Percentiles rank a stretch among this genome's conserved stretches.
Conservation (phyloP, 2,797 vertebrate species). For the Danio albolineatus region DNA sequence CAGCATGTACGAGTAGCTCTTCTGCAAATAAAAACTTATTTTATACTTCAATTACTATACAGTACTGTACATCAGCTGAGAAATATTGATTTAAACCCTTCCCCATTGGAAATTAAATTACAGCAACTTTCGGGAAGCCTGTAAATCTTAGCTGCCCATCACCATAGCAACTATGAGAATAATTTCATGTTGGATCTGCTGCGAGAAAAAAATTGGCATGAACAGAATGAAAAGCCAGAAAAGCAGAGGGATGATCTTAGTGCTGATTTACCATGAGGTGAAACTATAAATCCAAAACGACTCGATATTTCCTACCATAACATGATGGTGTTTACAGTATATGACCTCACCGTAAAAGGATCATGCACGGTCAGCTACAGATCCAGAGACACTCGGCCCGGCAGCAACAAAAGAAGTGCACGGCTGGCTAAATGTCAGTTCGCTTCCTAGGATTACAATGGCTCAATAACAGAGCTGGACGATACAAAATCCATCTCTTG, state of each 20-base stretch:
- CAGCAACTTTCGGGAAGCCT: slow-evolving; percentile 17
- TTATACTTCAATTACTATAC: not conserved
- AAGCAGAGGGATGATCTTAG: slow-evolving; percentile 1
- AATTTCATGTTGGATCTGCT: slow-evolving; percentile 14
- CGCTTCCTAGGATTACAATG: slow-evolving; percentile 72
- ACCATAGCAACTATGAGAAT: slow-evolving; percentile 43
- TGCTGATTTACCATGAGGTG: not conserved
- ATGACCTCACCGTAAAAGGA: slow-evolving; percentile 62
- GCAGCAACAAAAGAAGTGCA: slow-evolving; percentile 80
- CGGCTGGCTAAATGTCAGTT: slow-evolving; percentile 75
- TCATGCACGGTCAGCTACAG: slow-evolving; percentile 73
- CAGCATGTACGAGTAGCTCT: too few species aligned
- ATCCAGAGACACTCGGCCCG: slow-evolving; percentile 65
- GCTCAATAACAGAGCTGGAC: slow-evolving; percentile 55
- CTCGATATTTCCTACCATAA: slow-evolving; percentile 7
- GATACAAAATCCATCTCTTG: slow-evolving; percentile 14
- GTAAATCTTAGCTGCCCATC: slow-evolving; percentile 32
- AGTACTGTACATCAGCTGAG: not conserved
- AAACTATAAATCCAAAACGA: not conserved
- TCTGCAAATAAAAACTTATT: not conserved
- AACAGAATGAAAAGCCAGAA: not conserved
- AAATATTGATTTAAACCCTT: slow-evolving; percentile 35
- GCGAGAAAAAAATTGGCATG: not conserved
- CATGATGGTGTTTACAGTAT: not conserved
- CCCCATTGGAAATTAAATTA: slow-evolving; percentile 50